These are phyloP conservation scores for Leptinotarsa tumamoca DNA, from an alignment of 2,888 invertebrate genomes.

Conservation along the genomic window DNA sequence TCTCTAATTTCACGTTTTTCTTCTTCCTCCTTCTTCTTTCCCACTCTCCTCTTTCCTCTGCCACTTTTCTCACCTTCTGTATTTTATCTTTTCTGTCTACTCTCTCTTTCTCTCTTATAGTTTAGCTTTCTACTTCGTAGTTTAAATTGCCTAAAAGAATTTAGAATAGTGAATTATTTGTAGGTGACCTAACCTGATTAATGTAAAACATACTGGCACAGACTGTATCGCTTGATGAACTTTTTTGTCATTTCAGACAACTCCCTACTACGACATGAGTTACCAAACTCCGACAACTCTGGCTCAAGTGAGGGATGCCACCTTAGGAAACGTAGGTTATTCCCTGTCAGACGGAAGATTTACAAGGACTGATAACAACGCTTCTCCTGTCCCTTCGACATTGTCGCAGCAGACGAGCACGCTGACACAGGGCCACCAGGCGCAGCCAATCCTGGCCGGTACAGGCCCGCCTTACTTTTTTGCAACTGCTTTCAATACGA, in stretches of 20 bases:
- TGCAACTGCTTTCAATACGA: constrained; percentile 75
- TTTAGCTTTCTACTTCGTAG: no score
- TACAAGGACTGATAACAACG: constrained; percentile 80
- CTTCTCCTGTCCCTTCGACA: constrained; percentile 83
- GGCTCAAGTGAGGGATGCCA: constrained; percentile 76
- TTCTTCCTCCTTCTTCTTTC: no score
- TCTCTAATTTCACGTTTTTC: no score
- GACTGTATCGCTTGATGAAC: constrained; percentile 27
- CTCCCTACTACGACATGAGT: constrained; percentile 80
- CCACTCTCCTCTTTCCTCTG: no score
- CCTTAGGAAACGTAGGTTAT: constrained; percentile 76
- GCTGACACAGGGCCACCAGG: constrained; percentile 71
- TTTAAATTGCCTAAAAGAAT: no score
- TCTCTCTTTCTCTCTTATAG: no score
- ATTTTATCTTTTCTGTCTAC: no score
- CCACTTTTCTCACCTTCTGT: no score
- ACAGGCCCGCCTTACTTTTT: constrained; percentile 81
- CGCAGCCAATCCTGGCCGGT: constrained; percentile 71
- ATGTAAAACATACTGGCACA: no score
- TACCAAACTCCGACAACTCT: constrained; percentile 80
- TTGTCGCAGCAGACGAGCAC: constrained; percentile 77
- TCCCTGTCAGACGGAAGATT: constrained; percentile 75
- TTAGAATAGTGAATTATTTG: no score
- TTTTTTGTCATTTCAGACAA: constrained; percentile 62
- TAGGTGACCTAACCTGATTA: no score